These are phyloP conservation scores for Melanocharis versteri DNA, from an alignment of 2,113 vertebrate species.

Conservation along the genomic window DNA sequence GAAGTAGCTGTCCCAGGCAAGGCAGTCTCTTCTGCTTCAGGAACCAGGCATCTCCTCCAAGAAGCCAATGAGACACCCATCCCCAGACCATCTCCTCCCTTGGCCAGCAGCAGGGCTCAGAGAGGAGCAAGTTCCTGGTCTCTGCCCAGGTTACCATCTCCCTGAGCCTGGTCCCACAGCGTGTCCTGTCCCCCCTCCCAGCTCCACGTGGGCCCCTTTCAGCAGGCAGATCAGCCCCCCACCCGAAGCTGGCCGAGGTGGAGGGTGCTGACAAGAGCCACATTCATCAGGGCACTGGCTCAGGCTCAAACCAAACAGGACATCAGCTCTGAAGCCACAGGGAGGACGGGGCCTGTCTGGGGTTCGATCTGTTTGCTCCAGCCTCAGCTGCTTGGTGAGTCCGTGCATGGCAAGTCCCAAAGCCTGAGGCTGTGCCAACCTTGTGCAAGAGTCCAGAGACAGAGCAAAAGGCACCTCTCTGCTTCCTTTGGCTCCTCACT, in stretches of 20 bases:
- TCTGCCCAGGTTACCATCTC: background rate
- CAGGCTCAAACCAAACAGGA: slow-evolving; percentile 47
- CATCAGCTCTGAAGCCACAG: fast-evolving
- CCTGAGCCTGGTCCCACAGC: background rate
- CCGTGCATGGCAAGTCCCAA: fast-evolving
- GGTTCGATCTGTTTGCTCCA: background rate
- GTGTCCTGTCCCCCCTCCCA: background rate
- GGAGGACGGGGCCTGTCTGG: background rate
- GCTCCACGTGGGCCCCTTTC: background rate
- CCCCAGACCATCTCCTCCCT: background rate
- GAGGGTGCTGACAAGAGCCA: background rate
- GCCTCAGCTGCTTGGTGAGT: background rate
- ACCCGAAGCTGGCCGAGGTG: fast-evolving
- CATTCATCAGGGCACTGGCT: slow-evolving; percentile 40
- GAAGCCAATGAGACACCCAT: fast-evolving
- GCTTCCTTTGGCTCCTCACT: background rate
- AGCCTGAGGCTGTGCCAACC: background rate
- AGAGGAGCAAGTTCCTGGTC: background rate
- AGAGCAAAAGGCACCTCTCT: background rate
- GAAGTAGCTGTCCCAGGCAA: background rate
- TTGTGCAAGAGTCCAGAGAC: background rate
- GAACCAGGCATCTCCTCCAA: background rate
- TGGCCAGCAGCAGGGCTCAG: background rate
- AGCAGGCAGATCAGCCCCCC: background rate
- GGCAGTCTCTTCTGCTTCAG: background rate